These are phyloP conservation scores for Drosophila burlai DNA, from an alignment of 1,140 invertebrate genomes.

Conservation along the genomic window DNA sequence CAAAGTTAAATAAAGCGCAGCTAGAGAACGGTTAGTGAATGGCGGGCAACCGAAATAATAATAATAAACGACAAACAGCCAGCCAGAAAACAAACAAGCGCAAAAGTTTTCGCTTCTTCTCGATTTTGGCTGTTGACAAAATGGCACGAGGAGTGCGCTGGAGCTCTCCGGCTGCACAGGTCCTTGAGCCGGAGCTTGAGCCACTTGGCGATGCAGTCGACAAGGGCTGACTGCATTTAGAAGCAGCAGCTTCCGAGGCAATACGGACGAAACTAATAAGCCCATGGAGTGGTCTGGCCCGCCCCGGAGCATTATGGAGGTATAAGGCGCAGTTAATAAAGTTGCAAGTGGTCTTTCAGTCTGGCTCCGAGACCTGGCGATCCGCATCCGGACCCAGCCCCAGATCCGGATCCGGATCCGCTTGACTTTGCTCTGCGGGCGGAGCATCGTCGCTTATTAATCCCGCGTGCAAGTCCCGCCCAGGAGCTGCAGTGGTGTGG, in stretches of 20 bases:
- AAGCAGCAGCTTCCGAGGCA: conserved; percentile 48
- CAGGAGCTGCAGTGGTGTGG: conserved; percentile 8
- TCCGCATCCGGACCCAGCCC: background rate
- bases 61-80: conserved; percentile 82
- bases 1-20: conserved; percentile 82
- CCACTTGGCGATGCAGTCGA: conserved; percentile 71
- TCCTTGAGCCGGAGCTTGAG: conserved; percentile 38
- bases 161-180: conserved; percentile 9
- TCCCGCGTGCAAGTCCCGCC: conserved; percentile 60
- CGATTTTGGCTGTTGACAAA: conserved; percentile 48
- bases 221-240: conserved; percentile 67
- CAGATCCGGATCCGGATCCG: conserved; percentile 1
- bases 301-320: conserved; percentile 58
- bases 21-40: conserved; percentile 43
- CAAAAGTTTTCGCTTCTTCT: conserved; percentile 60
- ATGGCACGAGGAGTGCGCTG: conserved; percentile 22
- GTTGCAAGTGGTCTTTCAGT: conserved; percentile 65
- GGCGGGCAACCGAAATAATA: conserved; percentile 73
- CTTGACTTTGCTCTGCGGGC: conserved; percentile 16
- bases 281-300: conserved; percentile 57
- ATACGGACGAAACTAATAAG: conserved; percentile 69
- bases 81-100: conserved; percentile 75
- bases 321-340: conserved; percentile 76
- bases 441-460: conserved; percentile 67
- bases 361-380: conserved; percentile 18